Conservation (phyloP, 2,113 vertebrate species). For the Cryptomyrus ogoouensis region DNA sequence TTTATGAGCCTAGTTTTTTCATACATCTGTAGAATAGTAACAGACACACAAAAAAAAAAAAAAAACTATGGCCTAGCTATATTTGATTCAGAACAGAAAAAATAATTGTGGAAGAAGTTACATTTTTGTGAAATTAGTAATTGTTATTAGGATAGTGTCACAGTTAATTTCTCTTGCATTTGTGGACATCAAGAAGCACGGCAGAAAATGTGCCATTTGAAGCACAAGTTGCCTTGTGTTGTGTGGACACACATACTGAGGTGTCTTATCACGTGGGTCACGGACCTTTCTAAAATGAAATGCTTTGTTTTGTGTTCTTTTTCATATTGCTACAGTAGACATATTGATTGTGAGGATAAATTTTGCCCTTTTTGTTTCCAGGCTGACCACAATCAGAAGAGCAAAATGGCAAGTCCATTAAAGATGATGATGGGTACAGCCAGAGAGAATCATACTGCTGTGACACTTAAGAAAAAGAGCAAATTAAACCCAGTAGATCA, state of each 20-base stretch:
- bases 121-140: constrained; percentile 40
- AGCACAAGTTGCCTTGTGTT: constrained; percentile 24
- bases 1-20: constrained; percentile 33
- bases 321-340: constrained; percentile 17
- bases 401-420: constrained; percentile 47
- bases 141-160: constrained; percentile 26
- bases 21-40: not conserved
- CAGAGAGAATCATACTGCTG: constrained; percentile 43
- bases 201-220: constrained; percentile 27
- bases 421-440: constrained; percentile 48
- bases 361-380: constrained; percentile 44
- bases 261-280: constrained; percentile 30
- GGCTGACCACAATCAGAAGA: constrained; percentile 53
- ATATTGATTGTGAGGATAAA: constrained; percentile 40
- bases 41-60: not conserved
- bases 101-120: constrained; percentile 48
- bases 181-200: not conserved
- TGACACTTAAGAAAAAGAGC: constrained; percentile 57
- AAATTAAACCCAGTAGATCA: constrained; percentile 50
- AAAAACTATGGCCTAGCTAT: not conserved
- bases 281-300: constrained; percentile 33
- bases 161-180: not conserved
- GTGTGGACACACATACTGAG: constrained; percentile 23
- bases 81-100: not conserved
- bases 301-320: constrained; percentile 29